phyloP scores from a whole-genome alignment of 1,140 invertebrate genomes.

The Cherax quadricarinatus region DNA sequence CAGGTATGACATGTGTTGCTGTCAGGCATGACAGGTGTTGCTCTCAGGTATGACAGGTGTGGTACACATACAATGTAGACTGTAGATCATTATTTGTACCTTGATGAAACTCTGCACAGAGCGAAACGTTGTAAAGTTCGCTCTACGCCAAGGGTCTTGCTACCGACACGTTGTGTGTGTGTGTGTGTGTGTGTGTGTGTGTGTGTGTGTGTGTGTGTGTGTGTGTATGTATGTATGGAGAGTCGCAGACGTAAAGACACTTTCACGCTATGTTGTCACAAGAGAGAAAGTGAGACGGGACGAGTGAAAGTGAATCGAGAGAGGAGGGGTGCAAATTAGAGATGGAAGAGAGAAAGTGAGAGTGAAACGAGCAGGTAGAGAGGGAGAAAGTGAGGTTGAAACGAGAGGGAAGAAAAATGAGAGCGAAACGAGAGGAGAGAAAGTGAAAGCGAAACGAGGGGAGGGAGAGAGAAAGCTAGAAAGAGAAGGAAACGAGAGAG shows the following conservation, averaged over 20 bases:
- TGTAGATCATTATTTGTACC: not conserved
- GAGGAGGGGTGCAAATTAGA: too few species aligned
- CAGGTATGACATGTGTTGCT: too few species aligned
- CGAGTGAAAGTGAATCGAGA: too few species aligned
- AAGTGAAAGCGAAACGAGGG: not conserved
- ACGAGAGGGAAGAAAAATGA: not conserved
- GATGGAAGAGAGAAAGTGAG: not conserved
- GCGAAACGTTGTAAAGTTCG: not conserved
- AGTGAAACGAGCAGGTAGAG: not conserved
- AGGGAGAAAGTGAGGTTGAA: not conserved
- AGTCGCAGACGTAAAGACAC: too few species aligned
- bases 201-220: not conserved
- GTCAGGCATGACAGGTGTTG: too few species aligned
- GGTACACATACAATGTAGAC: too few species aligned
- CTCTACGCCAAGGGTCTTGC: not conserved
- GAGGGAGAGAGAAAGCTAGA: not conserved
- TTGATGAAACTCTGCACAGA: too few species aligned
- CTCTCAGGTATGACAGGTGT: too few species aligned
- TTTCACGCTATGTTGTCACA: too few species aligned
- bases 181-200: conserved; percentile 1
- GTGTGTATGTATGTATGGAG: conserved; percentile 6
- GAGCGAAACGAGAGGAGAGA: not conserved
- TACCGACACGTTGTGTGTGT: not conserved
- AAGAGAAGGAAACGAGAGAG: not conserved
- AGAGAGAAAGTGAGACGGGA: too few species aligned